Evolutionary conservation across 2,888 invertebrate genomes (phyloP).

Genomic region (Polyploca ridens): DNA sequence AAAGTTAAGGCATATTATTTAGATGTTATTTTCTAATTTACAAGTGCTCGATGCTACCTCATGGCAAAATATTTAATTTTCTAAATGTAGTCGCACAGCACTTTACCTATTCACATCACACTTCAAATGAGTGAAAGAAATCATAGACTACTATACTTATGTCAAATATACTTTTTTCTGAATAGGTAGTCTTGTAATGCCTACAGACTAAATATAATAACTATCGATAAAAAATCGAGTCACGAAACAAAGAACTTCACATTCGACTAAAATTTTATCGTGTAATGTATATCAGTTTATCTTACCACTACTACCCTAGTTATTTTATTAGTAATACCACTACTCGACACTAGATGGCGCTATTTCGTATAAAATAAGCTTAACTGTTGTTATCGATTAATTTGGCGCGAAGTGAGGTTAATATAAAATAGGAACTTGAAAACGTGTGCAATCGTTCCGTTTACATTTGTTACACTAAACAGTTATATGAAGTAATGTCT

Average conservation of each 20-base stretch:
- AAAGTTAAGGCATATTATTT: slow-evolving; percentile 78
- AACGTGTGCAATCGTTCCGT: slow-evolving; percentile 3
- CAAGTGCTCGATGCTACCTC: slow-evolving; percentile 71
- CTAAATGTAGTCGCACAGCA: slow-evolving; percentile 47
- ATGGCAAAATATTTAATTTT: slow-evolving; percentile 60
- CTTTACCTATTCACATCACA: slow-evolving; percentile 56
- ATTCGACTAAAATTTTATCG: background rate
- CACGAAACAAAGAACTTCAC: too few species aligned
- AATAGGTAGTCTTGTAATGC: too few species aligned
- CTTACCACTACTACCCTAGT: too few species aligned
- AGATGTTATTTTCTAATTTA: slow-evolving; percentile 56
- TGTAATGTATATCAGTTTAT: too few species aligned
- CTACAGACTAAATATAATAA: too few species aligned
- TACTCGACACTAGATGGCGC: slow-evolving; percentile 25
- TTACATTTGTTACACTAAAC: slow-evolving; percentile 10
- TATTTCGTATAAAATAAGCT: slow-evolving; percentile 18
- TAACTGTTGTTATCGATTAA: slow-evolving; percentile 44
- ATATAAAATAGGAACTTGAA: slow-evolving; percentile 17
- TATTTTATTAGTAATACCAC: background rate
- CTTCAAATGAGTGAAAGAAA: slow-evolving; percentile 25
- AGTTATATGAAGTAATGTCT: slow-evolving; percentile 46
- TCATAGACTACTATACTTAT: too few species aligned
- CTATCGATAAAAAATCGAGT: too few species aligned
- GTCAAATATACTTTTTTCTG: too few species aligned
- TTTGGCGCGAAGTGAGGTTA: slow-evolving; percentile 54